Evolutionary conservation across 1,140 invertebrate genomes (phyloP), one percentile per base, ranked within the genome.

Genomic region (Drosophila bocqueti): DNA sequence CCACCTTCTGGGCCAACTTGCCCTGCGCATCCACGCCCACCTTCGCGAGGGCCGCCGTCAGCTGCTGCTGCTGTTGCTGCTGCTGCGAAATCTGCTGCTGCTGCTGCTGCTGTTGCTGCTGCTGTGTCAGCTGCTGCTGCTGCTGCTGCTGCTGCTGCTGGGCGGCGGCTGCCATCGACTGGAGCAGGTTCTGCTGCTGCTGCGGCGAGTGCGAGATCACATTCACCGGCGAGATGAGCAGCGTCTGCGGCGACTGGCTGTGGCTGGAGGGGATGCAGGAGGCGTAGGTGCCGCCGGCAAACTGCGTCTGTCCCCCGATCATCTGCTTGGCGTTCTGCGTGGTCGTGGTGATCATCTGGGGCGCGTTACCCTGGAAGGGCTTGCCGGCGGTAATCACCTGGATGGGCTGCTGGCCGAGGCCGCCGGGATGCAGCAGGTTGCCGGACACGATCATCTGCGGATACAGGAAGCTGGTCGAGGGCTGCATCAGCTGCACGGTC

Each of bases 401-500:
- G 26, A 93, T 93, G 47, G 96, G 96, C 45, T 97, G 96, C 43
- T 96, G 96, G 83, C 97, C 96, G 67, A 97, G 94, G 18, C 96
- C 95, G 15, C 96, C 95, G 92, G 97, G 96, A 24, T 97, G 93
- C 2, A 96, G 94, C 40, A 97, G 94, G 87, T 97, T 97, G 3
- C 96, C 95, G 2, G 96, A 96, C 95, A 97, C 96, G 10, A 97
- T 93, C 21, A 97, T 91, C 43, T 96, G 95, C 2, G 95, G 96
- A 91, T 97, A 97, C 84, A 97, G 96, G 15, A 98, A 93, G 92
- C 97, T 97, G 94, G 81, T 95, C 95, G 93, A 96, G 96, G 97
- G 97, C 91, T 97, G 96, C 77, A 97, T 97, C 16, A 97, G 96
- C 93, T 97, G 97, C 13, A 96, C 94, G 10, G 95, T 95, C 5